Evolutionary conservation across 2,797 vertebrate species (phyloP), one percentile per base, ranked within the genome.

Genomic region (Hylomyscus alleni): DNA sequence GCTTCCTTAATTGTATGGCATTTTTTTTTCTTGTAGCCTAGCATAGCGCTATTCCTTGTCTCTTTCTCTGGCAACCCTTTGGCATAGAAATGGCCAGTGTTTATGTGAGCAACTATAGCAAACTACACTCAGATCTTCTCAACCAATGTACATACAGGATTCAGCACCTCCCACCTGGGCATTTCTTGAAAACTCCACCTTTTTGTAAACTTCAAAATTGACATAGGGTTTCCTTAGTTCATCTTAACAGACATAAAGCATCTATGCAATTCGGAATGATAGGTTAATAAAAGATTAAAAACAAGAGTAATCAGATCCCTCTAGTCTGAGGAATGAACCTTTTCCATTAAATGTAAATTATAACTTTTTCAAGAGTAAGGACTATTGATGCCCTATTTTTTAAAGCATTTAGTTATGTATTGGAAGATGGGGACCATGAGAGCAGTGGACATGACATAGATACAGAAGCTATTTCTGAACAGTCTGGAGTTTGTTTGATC

Each of bases 11-110:
- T 89, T 58, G 8, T 65, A n/a, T 90, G 65, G 14, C 65, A 24
- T 95, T 93, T 72, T 67, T 62, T 65, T 95, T 92, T 10, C 69
- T 91, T 40, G 44, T 94, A 67, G 60, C 22, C 94, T 83, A 83
- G 26, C 17, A 87, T 60, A 84, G 62, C 81, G 6, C 37, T 93
- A 3, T 34, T 47, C 80, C 76, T 95, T 22, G 3, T 84, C 34
- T 91, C 17, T 7, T 17, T 4, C 31, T 22, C 9, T 29, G 56
- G 67, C 20, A 65, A 58, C 11, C 31, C 75, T 24, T 44, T 91
- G 87, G 89, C 84, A 72, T 5, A 52, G 83, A 87, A 76, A n/a
- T 29, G 26, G 8, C 31, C 11, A 12, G 2, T 31, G 6, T 7
- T 6, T 69, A 40, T 2, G 78, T 31, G 69, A 37, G 9, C 2